Conservation (phyloP, 2,113 vertebrate genomes). For the Formicarius rufipectus region DNA sequence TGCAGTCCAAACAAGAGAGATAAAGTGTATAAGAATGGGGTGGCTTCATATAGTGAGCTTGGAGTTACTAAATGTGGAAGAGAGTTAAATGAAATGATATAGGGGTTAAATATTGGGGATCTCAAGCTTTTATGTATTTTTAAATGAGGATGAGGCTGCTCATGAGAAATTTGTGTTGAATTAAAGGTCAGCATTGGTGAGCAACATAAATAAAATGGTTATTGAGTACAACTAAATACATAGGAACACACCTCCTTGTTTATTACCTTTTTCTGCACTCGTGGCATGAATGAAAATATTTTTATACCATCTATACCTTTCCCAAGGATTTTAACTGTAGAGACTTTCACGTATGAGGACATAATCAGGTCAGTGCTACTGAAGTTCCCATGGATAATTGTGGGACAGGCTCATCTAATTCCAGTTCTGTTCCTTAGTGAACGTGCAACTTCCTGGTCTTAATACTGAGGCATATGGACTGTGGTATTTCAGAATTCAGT, state of each 20-base stretch:
- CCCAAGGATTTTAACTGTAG: neutral
- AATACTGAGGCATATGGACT: too few species aligned
- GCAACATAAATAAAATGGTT: neutral
- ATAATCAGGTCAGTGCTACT: neutral
- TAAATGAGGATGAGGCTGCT: neutral
- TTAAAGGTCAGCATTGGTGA: neutral
- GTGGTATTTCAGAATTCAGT: neutral
- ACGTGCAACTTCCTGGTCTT: neutral
- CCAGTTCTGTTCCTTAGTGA: neutral
- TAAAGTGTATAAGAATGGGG: neutral
- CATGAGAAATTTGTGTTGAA: neutral
- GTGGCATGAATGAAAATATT: neutral
- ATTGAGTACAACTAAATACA: neutral
- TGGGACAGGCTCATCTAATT: neutral
- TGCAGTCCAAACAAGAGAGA: neutral
- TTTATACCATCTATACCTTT: neutral
- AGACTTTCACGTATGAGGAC: neutral
- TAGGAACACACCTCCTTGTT: neutral
- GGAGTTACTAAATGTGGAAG: neutral
- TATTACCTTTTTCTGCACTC: neutral
- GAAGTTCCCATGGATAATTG: neutral
- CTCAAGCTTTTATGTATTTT: neutral
- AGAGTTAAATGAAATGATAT: neutral
- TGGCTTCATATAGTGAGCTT: neutral
- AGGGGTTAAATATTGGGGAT: neutral